Evolutionary conservation across 2,113 vertebrate genomes (phyloP).

Genomic region (Campylorhamphus procurvoides): DNA sequence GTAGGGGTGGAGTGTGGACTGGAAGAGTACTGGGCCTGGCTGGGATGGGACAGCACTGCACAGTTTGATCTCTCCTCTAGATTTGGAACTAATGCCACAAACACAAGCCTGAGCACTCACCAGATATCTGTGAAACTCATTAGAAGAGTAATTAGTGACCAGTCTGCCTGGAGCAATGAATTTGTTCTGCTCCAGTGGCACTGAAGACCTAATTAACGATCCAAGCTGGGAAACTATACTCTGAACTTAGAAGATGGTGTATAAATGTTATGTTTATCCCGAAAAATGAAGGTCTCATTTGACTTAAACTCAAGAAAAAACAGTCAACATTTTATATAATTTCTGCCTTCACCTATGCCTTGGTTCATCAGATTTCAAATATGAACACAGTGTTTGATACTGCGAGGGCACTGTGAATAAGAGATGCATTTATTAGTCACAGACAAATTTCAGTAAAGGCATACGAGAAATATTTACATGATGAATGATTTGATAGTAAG

Average conservation of each 20-base stretch:
- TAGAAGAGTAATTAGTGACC: not conserved
- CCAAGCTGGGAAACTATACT: not conserved
- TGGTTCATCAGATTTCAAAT: not conserved
- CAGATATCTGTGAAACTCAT: not conserved
- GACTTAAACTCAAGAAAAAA: not conserved
- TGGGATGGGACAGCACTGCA: not conserved
- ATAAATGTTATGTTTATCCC: not conserved
- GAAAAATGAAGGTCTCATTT: not conserved
- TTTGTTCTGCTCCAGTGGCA: not conserved
- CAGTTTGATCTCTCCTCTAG: not conserved
- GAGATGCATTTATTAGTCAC: not conserved
- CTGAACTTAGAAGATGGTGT: not conserved
- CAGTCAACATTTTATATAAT: not conserved
- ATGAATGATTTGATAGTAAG: not conserved
- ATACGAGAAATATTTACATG: not conserved
- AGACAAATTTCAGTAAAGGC: not conserved
- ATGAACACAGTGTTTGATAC: not conserved
- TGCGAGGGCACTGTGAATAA: not conserved
- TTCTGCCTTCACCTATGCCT: not conserved
- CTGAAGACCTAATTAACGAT: not conserved
- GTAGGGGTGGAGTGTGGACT: accelerated
- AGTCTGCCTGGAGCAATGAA: not conserved
- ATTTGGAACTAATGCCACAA: not conserved
- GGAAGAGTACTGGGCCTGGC: not conserved
- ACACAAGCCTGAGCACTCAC: not conserved